Conservation (phyloP, 2,797 vertebrate species). For the Xenopus petersii region DNA sequence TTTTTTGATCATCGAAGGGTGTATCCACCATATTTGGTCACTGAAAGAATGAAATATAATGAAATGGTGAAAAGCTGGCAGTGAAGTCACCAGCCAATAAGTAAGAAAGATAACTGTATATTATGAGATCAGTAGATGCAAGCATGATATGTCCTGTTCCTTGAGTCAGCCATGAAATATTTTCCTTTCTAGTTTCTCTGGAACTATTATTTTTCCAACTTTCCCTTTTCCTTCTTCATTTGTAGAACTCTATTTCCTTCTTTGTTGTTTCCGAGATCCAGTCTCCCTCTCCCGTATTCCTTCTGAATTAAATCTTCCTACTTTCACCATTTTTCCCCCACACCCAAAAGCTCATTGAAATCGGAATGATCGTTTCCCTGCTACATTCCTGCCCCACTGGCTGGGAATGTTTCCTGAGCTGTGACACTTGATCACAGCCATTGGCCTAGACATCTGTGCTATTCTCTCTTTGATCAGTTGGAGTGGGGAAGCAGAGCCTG, state of each 20-base stretch:
- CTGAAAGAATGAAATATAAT: not conserved
- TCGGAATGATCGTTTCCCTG: constrained; percentile 2
- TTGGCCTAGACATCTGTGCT: constrained; percentile 1
- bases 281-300: not conserved
- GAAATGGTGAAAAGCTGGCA: too few relatives aligned
- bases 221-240: not conserved
- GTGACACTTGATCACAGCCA: constrained; percentile 19
- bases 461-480: constrained; percentile 18
- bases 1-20: not conserved
- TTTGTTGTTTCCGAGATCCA: not conserved
- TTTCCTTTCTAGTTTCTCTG: not conserved
- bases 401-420: constrained; percentile 16
- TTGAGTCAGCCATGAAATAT: not conserved
- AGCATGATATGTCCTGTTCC: too few relatives aligned
- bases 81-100: too few relatives aligned
- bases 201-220: not conserved
- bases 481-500: constrained; percentile 3
- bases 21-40: not conserved
- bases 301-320: not conserved
- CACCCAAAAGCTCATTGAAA: not conserved
- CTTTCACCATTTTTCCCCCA: not conserved
- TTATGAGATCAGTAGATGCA: too few relatives aligned
- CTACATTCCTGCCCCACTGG: constrained; percentile 9
- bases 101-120: too few relatives aligned
- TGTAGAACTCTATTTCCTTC: not conserved